phyloP scores from a whole-genome alignment of 2,113 vertebrate genomes.

The Scophthalmus maximus region DNA sequence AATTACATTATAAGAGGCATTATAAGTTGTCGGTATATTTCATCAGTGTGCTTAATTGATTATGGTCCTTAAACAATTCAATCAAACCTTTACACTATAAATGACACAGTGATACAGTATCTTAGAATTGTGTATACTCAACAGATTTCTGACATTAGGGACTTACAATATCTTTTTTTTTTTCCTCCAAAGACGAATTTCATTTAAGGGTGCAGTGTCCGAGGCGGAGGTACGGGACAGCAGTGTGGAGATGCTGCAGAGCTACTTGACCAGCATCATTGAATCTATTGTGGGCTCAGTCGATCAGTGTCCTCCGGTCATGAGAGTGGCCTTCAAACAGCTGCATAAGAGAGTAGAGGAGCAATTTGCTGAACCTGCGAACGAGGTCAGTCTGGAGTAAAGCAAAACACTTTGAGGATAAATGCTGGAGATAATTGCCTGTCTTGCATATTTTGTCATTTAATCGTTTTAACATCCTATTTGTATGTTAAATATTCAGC shows the following conservation, averaged over 20 bases:
- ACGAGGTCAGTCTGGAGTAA: slow-evolving; percentile 81
- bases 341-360: slow-evolving; percentile 86
- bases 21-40: not conserved
- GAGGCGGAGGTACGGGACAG: slow-evolving; percentile 87
- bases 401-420: not conserved
- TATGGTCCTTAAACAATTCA: not conserved
- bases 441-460: not conserved
- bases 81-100: no score
- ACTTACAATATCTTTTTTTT: slow-evolving; percentile 29
- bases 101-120: no score
- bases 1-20: not conserved
- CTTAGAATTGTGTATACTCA: no score
- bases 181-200: slow-evolving; percentile 84
- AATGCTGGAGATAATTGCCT: not conserved
- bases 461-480: not conserved
- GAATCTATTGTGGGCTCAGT: slow-evolving; percentile 88
- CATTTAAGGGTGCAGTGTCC: slow-evolving; percentile 87
- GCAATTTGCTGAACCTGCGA: slow-evolving; percentile 82
- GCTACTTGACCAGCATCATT: slow-evolving; percentile 86
- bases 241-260: slow-evolving; percentile 90
- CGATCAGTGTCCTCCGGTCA: slow-evolving; percentile 85
- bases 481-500: not conserved
- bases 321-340: slow-evolving; percentile 91
- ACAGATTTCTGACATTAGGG: not conserved
- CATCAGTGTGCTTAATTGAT: not conserved